Percentiles rank a stretch among this genome's conserved stretches.
Conservation (phyloP, 2,888 invertebrate genomes). For the Tenthredo notha region DNA sequence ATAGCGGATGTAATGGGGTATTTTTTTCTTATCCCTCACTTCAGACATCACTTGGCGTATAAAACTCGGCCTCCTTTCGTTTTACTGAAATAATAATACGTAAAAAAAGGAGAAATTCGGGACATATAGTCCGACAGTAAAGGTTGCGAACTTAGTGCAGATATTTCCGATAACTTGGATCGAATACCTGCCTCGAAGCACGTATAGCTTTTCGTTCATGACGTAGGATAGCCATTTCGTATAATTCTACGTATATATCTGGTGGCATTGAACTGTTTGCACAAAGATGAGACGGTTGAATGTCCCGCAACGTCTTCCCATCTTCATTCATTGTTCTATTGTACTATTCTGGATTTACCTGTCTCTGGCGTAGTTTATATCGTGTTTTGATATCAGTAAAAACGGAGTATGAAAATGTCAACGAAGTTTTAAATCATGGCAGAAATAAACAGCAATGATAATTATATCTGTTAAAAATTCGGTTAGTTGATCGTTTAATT, state of each 20-base stretch:
- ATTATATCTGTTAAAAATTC: neutral
- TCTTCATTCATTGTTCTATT: neutral
- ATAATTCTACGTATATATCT: neutral
- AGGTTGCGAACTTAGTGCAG: neutral
- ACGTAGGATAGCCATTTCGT: neutral
- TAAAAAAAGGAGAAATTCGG: neutral
- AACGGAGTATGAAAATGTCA: neutral
- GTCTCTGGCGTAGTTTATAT: neutral
- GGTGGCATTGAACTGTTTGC: neutral
- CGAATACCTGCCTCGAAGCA: neutral
- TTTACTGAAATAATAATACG: neutral
- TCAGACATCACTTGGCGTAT: neutral
- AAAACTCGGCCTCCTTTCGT: neutral
- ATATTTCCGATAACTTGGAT: neutral
- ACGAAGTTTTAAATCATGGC: neutral
- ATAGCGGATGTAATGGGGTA: neutral
- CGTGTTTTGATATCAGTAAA: neutral
- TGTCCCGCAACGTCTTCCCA: neutral
- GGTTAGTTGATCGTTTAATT: neutral
- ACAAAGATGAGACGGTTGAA: neutral
- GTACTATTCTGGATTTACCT: neutral
- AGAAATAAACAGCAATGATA: neutral
- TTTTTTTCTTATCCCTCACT: neutral
- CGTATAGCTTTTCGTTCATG: neutral
- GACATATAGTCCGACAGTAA: neutral